These are phyloP conservation scores for Bicyclus anynana DNA, from an alignment of 1,140 invertebrate species.

Conservation along the genomic window DNA sequence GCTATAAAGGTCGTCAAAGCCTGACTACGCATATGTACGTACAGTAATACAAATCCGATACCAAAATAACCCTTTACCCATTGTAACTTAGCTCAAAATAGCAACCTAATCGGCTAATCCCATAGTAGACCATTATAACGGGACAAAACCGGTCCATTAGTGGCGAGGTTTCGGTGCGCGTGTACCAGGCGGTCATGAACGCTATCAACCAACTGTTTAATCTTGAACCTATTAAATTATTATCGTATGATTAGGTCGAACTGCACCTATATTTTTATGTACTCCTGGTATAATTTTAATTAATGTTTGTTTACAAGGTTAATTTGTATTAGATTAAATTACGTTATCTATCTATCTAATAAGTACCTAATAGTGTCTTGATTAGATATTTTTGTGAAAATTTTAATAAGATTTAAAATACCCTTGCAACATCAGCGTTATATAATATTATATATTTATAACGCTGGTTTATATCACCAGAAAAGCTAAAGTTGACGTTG, in stretches of 20 bases:
- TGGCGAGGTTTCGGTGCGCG: constrained; percentile 13
- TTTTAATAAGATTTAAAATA: too few species aligned
- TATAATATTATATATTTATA: too few species aligned
- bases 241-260: constrained; percentile 7
- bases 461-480: too few species aligned
- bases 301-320: neutral
- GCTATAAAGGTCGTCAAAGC: too few species aligned
- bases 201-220: constrained; percentile 9
- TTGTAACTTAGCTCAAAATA: constrained; percentile 11
- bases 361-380: too few species aligned
- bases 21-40: too few species aligned
- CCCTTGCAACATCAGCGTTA: too few species aligned
- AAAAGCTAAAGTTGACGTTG: too few species aligned
- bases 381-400: too few species aligned
- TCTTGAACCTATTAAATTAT: constrained; percentile 15
- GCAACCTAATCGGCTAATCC: constrained; percentile 17
- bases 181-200: constrained; percentile 13
- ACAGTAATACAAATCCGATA: too few species aligned
- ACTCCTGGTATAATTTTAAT: neutral
- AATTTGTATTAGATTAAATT: too few species aligned
- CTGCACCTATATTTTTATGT: constrained; percentile 7
- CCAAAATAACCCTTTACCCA: neutral
- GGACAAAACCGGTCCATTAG: constrained; percentile 26
- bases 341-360: too few species aligned
- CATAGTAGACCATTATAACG: constrained; percentile 21